Evolutionary conservation across 2,888 invertebrate genomes (phyloP).

Genomic region (Ochlodes sylvanus): DNA sequence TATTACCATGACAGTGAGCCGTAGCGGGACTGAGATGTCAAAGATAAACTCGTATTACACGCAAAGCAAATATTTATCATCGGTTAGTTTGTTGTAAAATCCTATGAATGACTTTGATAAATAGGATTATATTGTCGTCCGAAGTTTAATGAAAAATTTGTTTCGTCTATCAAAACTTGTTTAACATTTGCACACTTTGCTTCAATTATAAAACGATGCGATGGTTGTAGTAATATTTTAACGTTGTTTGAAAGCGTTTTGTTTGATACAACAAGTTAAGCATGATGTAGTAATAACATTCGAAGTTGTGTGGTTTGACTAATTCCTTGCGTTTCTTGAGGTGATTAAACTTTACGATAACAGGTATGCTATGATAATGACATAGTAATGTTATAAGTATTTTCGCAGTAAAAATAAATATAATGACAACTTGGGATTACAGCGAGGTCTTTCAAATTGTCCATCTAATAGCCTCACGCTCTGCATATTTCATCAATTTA

Average conservation of each 20-base stretch:
- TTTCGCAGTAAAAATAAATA: no score
- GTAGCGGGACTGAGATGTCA: constrained; percentile 22
- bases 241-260: no score
- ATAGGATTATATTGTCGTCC: constrained; percentile 19
- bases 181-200: background rate
- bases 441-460: constrained; percentile 46
- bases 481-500: constrained; percentile 79
- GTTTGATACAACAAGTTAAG: no score
- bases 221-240: no score
- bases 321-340: background rate
- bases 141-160: constrained; percentile 5
- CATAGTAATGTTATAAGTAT: no score
- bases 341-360: background rate
- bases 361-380: no score
- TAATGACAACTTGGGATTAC: constrained; percentile 3
- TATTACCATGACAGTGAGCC: constrained; percentile 67
- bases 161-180: constrained; percentile 5
- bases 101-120: constrained; percentile 6
- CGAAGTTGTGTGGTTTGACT: no score
- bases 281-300: no score
- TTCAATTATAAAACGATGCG: no score
- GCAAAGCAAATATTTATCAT: constrained; percentile 35
- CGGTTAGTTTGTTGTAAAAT: constrained; percentile 14
- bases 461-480: constrained; percentile 60
- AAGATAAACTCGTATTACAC: constrained; percentile 33